Evolutionary conservation across 2,888 invertebrate species (phyloP).

Genomic region (Tetragonisca angustula): DNA sequence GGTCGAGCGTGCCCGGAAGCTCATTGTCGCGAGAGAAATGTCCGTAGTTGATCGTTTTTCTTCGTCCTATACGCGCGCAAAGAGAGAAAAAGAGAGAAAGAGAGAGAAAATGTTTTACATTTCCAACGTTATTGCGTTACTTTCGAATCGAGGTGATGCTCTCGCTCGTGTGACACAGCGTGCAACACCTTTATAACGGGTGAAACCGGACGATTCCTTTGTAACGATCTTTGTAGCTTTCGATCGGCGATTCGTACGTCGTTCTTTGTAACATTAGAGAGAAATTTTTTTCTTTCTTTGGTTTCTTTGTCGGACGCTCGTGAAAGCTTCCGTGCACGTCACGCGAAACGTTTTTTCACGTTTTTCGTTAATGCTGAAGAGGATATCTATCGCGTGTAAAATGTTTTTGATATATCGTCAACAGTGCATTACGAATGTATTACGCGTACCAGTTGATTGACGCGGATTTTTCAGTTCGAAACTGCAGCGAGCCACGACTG

Average conservation of each 20-base stretch:
- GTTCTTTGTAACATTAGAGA: background rate
- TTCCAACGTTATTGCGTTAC: conserved; percentile 48
- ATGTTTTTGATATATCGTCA: no score
- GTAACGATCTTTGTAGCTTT: background rate
- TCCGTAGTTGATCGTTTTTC: conserved; percentile 30
- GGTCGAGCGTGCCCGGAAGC: background rate
- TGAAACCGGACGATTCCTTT: background rate
- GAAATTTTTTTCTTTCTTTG: background rate
- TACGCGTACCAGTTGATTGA: no score
- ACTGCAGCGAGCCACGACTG: no score
- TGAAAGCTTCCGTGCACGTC: no score
- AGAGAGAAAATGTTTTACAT: conserved; percentile 51
- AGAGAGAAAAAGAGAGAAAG: conserved; percentile 15
- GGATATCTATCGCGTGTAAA: no score
- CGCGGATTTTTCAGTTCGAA: no score
- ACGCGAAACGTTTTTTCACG: no score
- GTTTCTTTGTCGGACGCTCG: no score
- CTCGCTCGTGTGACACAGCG: background rate
- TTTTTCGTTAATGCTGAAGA: no score
- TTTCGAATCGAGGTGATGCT: background rate
- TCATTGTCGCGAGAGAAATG: conserved; percentile 35
- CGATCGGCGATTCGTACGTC: background rate
- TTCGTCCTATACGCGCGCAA: background rate
- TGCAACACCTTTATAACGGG: background rate
- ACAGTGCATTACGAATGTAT: no score